Conservation (phyloP, 2,113 vertebrate species). For the Phaethon lepturus region DNA sequence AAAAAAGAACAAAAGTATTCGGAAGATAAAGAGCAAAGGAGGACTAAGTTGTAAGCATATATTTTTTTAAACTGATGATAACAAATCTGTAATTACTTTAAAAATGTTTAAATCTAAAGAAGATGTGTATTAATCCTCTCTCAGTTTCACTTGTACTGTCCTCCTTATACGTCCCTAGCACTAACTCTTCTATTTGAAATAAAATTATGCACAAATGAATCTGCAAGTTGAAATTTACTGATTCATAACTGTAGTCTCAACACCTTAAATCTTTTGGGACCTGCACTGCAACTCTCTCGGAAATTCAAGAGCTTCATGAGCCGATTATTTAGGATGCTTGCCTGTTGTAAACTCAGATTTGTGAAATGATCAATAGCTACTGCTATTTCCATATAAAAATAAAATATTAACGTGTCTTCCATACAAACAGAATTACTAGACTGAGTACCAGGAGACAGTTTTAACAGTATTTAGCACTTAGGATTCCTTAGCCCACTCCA, state of each 20-base stretch:
- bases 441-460: not conserved
- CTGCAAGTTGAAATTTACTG: not conserved
- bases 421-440: not conserved
- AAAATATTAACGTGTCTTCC: not conserved
- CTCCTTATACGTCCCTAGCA: not conserved
- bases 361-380: not conserved
- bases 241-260: not conserved
- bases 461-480: not conserved
- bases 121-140: not conserved
- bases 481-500: not conserved
- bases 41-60: not conserved
- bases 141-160: not conserved
- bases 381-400: not conserved
- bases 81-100: not conserved
- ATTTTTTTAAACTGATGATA: not conserved
- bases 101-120: not conserved
- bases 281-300: not conserved
- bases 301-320: not conserved
- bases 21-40: not conserved
- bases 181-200: not conserved
- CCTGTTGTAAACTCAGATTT: not conserved
- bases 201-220: not conserved
- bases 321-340: not conserved
- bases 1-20: not conserved
- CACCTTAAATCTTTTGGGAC: not conserved